Conservation (phyloP, 2,888 invertebrate species). For the Athalia cordata region DNA sequence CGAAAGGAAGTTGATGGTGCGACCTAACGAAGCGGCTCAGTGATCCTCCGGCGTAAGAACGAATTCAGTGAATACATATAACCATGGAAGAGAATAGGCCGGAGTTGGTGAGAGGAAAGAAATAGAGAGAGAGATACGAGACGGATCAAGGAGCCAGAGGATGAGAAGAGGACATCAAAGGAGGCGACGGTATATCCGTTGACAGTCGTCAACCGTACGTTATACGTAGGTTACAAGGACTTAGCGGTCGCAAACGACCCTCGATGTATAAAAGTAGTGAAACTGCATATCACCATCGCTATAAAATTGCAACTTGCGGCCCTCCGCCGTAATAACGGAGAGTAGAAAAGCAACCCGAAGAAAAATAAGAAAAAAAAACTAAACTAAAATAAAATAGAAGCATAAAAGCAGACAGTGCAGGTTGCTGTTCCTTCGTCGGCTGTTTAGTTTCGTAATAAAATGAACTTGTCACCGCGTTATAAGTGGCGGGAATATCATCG, state of each 20-base stretch:
- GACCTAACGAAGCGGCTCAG: slow-evolving; percentile 29
- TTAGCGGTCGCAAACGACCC: slow-evolving; percentile 7
- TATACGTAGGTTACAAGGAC: not conserved
- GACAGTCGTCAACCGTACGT: slow-evolving; percentile 62
- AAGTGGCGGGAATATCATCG: slow-evolving; percentile 56
- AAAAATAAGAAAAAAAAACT: not conserved
- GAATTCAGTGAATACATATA: slow-evolving; percentile 15
- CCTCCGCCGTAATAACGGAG: slow-evolving; percentile 14
- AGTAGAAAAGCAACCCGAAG: not conserved
- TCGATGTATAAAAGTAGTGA: no score
- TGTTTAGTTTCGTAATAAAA: slow-evolving; percentile 66
- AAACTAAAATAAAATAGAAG: slow-evolving; percentile 1
- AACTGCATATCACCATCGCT: no score
- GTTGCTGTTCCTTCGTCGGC: no score
- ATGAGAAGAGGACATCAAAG: slow-evolving; percentile 66
- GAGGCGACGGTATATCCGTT: slow-evolving; percentile 70
- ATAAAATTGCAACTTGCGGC: not conserved
- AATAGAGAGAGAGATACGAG: slow-evolving; percentile 3
- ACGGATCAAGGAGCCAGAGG: slow-evolving; percentile 29
- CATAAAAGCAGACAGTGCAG: slow-evolving; percentile 50
- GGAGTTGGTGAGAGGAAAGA: not conserved
- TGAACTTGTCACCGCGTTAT: slow-evolving; percentile 69
- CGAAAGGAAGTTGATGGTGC: slow-evolving; percentile 6
- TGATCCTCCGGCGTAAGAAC: slow-evolving; percentile 18
- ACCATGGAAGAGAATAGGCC: not conserved